phyloP scores from a whole-genome alignment of 2,113 vertebrate species.

The Lepus timidus region DNA sequence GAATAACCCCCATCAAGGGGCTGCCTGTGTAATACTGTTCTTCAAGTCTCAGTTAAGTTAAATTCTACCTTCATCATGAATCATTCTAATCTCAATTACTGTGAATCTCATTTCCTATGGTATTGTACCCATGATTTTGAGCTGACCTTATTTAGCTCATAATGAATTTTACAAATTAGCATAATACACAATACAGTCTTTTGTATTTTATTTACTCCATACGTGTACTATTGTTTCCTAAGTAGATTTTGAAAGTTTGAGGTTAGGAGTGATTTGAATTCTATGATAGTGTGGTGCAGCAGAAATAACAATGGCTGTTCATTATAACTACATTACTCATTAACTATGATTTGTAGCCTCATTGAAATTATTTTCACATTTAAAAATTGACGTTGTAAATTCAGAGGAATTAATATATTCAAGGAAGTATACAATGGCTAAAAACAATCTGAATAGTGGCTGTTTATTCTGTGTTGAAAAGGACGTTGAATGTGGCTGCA shows the following conservation, averaged over 20 bases:
- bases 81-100: background rate
- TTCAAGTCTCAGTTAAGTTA: background rate
- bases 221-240: background rate
- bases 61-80: conserved; percentile 7
- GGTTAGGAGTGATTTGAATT: background rate
- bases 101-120: background rate
- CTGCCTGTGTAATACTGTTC: background rate
- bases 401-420: background rate
- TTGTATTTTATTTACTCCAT: conserved; percentile 14
- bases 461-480: conserved; percentile 7
- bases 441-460: background rate
- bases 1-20: background rate
- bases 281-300: background rate
- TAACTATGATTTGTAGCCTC: background rate
- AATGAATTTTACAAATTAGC: background rate
- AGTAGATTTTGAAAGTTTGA: background rate
- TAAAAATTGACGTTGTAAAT: background rate
- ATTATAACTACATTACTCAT: background rate
- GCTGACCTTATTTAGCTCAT: background rate
- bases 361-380: background rate
- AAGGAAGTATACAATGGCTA: background rate
- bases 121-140: background rate
- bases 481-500: background rate
- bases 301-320: background rate
- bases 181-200: background rate